Base-by-base conservation (phyloP, 2,888 invertebrate genomes). In the Dynastes hyllus region DNA sequence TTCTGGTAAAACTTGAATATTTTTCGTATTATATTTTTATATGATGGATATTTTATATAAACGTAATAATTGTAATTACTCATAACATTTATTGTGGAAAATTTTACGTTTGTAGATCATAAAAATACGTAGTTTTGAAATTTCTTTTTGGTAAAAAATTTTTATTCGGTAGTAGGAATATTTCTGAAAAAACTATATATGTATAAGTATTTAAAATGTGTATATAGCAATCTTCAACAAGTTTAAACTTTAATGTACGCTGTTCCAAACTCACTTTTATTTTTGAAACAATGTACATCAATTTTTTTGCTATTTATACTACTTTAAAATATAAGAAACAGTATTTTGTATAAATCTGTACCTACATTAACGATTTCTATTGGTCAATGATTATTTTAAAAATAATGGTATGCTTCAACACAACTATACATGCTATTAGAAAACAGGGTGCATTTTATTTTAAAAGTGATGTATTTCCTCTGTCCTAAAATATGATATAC, bases 361-460 rank as follows among this genome's bases (percentile, higher is more conserved):
- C 2, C 8, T n/a, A 13, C n/a, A n/a, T 53, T 53, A 53, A 6
- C 1, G n/a, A 71, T 71, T 71, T 71, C 69, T 53, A 70, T 51
- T 53, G 63, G 32, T 32, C 16, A n/a, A 40, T 40, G n/a, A 40
- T 16, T 40, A 66, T 32, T 63, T 11, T 3, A 6, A 27, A 61
- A 22, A 22, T 22, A 9, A 65, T n/a, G 27, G 51, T 71, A 53
- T 53, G 16, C 16, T 5, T 53, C 53, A 6, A 71, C 13, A 51
- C 37, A n/a, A 8, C 3, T 71, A 53, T 16, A 66, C 11, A 40
- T 40, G n/a, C n/a, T 53, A 53, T 53, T 53, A 45, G 45, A 51
- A 29, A 71, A 71, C 70, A 71, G 70, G 70, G 70, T 71, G 70
- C 55, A 71, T 71, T 71, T 71, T 37, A 45, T 53, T 4, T 13